Conservation (phyloP, 53 echinoderm and acorn worm species). For the Antedon mediterranea region DNA sequence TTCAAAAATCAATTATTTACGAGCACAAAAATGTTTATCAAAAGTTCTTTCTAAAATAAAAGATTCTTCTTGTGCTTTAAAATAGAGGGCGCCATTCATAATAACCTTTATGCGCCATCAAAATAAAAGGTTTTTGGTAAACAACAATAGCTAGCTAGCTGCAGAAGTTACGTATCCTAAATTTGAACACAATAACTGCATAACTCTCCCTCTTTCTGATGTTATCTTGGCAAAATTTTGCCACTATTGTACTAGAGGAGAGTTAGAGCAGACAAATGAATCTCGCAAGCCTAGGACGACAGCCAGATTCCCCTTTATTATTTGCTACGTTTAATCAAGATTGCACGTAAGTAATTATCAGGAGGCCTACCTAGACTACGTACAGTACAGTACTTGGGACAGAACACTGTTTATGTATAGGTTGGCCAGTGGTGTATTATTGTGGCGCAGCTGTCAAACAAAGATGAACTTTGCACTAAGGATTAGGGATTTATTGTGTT, state of each 20-base stretch:
- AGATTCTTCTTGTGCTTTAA: background rate
- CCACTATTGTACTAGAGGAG: background rate
- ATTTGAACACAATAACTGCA: background rate
- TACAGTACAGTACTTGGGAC: background rate
- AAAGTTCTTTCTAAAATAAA: too few relatives aligned
- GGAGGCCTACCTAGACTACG: background rate
- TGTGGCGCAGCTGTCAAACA: background rate
- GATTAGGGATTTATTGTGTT: too few relatives aligned
- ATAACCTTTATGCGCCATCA: background rate
- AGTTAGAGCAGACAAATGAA: conserved; percentile 35
- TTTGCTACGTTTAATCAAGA: conserved; percentile 98
- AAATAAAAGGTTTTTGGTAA: background rate
- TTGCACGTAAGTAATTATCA: conserved; percentile 64
- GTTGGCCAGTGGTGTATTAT: background rate
- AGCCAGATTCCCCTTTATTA: conserved; percentile 86
- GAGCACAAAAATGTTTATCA: too few relatives aligned
- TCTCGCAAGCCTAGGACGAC: conserved; percentile 86
- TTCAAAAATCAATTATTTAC: too few relatives aligned
- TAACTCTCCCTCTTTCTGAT: background rate
- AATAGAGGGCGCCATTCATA: background rate
- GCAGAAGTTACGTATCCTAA: background rate
- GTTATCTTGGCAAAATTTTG: background rate
- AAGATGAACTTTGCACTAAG: background rate
- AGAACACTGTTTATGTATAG: background rate
- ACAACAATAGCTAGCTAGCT: background rate